phyloP scores from a whole-genome alignment of 2,888 invertebrate species.

The Agrotis clavis region DNA sequence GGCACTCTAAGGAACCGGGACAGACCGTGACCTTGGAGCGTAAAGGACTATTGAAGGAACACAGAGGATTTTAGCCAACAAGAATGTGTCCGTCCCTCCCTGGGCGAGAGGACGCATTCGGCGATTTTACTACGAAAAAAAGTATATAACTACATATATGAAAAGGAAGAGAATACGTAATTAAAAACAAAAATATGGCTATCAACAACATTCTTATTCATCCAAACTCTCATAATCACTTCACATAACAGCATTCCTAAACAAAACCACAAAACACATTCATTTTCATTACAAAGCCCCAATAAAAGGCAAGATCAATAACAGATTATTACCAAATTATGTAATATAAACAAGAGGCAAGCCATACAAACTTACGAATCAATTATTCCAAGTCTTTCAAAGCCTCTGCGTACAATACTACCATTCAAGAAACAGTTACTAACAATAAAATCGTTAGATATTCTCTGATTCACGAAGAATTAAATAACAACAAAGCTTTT shows the following conservation, averaged over 20 bases:
- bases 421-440: conserved; percentile 64
- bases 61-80: too few relatives aligned
- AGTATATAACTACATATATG: too few relatives aligned
- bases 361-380: conserved; percentile 66
- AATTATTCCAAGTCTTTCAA: conserved; percentile 70
- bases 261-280: conserved; percentile 45
- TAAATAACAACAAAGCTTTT: conserved; percentile 29
- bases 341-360: conserved; percentile 67
- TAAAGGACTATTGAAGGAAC: too few relatives aligned
- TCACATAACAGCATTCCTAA: conserved; percentile 5
- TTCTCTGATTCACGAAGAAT: conserved; percentile 34
- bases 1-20: too few relatives aligned
- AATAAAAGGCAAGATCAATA: conserved; percentile 64
- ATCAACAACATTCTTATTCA: not conserved
- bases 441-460: conserved; percentile 65
- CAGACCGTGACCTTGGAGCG: too few relatives aligned
- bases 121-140: too few relatives aligned
- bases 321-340: conserved; percentile 69
- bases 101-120: too few relatives aligned
- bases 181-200: not conserved
- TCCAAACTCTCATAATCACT: not conserved
- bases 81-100: too few relatives aligned
- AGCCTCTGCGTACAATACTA: conserved; percentile 54
- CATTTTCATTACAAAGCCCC: conserved; percentile 42
- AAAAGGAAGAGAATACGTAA: not conserved